A percentile compares a stretch with the other conserved stretches of the same genome.
Conservation (phyloP, 2,888 invertebrate genomes). For the Drosophila paucipuncta region DNA sequence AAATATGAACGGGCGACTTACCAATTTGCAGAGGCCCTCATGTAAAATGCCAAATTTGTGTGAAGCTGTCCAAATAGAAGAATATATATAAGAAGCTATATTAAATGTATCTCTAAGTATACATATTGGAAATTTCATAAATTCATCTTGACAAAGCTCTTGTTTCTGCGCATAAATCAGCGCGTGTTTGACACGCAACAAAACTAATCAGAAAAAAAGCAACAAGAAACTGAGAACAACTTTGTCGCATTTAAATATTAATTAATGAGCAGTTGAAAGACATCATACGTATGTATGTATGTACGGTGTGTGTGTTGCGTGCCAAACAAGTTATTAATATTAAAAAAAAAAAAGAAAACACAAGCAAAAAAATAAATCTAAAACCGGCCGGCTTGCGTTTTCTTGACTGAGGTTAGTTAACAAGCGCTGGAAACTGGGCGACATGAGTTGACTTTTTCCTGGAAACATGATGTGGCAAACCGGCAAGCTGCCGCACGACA, state of each 20-base stretch:
- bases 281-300: neutral
- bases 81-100: constrained; percentile 6
- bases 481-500: constrained; percentile 16
- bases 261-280: constrained; percentile 52
- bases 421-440: constrained; percentile 7
- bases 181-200: constrained; percentile 60
- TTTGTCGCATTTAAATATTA: constrained; percentile 70
- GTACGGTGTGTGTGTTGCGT: constrained; percentile 13
- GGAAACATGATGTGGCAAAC: constrained; percentile 21
- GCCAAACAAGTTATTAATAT: constrained; percentile 53
- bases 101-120: constrained; percentile 32
- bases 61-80: constrained; percentile 43
- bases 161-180: constrained; percentile 50
- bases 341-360: constrained; percentile 2
- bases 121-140: constrained; percentile 42
- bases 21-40: constrained; percentile 37
- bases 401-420: constrained; percentile 62
- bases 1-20: constrained; percentile 36
- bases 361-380: constrained; percentile 7
- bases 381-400: constrained; percentile 54
- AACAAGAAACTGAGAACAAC: constrained; percentile 18
- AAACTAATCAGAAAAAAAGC: constrained; percentile 39
- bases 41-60: constrained; percentile 22
- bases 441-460: constrained; percentile 40
- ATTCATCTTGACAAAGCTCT: constrained; percentile 37